phyloP scores from a whole-genome alignment of 2,888 invertebrate genomes.

The Stenotaenia linearis region DNA sequence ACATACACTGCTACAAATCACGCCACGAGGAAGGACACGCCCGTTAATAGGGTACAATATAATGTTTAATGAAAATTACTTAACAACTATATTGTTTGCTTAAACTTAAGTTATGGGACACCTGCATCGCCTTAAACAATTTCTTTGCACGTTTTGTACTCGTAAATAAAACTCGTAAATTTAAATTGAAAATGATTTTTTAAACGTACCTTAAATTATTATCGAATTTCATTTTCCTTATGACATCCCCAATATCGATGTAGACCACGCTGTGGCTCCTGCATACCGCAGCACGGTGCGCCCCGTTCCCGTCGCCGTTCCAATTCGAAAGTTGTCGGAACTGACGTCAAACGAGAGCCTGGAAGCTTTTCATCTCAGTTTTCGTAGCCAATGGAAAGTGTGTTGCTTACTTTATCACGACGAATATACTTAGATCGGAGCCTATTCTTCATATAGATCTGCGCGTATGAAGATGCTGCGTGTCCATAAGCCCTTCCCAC shows the following conservation, averaged over 20 bases:
- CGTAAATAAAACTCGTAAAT: too few relatives aligned
- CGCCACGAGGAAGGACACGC: background rate
- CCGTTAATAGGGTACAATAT: background rate
- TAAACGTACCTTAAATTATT: background rate
- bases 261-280: background rate
- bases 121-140: background rate
- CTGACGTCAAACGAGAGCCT: background rate
- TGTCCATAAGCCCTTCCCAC: background rate
- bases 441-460: background rate
- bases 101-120: background rate
- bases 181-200: background rate
- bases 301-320: background rate
- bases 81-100: background rate
- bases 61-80: background rate
- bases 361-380: background rate
- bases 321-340: background rate
- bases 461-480: background rate
- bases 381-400: background rate
- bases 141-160: too few relatives aligned
- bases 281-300: background rate
- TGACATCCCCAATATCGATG: background rate
- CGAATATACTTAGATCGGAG: background rate
- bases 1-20: background rate
- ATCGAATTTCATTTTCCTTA: background rate
- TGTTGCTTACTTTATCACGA: background rate